Evolutionary conservation across 1,140 invertebrate species (phyloP).

Genomic region (Conus betulinus): DNA sequence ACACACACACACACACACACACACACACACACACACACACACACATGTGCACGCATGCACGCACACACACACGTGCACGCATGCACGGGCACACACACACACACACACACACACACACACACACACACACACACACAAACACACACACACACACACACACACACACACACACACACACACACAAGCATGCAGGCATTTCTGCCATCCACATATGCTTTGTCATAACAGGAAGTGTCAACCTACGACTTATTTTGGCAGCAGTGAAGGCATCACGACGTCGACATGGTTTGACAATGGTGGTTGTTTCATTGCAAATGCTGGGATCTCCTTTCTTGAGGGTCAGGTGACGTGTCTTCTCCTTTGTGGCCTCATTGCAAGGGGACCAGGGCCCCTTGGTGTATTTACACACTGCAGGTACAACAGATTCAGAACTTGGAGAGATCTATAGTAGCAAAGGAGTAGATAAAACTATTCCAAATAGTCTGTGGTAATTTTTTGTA

Average conservation of each 20-base stretch:
- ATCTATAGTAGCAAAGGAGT: too few relatives aligned
- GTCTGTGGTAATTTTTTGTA: too few relatives aligned
- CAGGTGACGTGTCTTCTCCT: slow-evolving; percentile 44
- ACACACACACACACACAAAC: too few relatives aligned
- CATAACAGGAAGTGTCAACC: neutral
- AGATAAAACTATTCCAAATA: too few relatives aligned
- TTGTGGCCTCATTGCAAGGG: slow-evolving; percentile 50
- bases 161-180: neutral
- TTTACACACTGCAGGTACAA: slow-evolving; percentile 43
- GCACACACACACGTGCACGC: too few relatives aligned
- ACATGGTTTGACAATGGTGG: slow-evolving; percentile 39
- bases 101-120: too few relatives aligned
- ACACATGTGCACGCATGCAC: too few relatives aligned
- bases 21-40: slow-evolving; percentile 13
- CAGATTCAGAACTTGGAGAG: too few relatives aligned
- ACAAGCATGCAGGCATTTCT: neutral
- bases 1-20: slow-evolving; percentile 19
- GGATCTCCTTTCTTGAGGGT: slow-evolving; percentile 39
- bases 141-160: too few relatives aligned
- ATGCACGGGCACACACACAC: too few relatives aligned
- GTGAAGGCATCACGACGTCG: slow-evolving; percentile 22
- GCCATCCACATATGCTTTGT: too few relatives aligned
- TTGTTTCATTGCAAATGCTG: slow-evolving; percentile 32
- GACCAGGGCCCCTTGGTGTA: slow-evolving; percentile 54
- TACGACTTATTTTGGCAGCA: slow-evolving; percentile 35